phyloP scores from a whole-genome alignment of 2,797 vertebrate species.

The Lycodopsis pacificus region DNA sequence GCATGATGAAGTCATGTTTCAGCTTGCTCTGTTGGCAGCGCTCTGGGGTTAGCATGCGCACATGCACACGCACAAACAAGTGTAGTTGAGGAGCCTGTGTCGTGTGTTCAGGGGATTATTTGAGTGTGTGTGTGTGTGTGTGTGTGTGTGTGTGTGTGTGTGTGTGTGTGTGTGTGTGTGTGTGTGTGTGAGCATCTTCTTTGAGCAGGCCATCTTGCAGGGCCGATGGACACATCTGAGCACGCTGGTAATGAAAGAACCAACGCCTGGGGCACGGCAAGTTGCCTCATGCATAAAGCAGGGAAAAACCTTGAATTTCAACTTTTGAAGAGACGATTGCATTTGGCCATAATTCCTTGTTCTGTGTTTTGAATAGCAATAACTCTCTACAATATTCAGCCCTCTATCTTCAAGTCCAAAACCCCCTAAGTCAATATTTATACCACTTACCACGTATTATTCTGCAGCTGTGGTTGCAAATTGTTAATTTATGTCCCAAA shows the following conservation, averaged over 20 bases:
- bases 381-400: not conserved
- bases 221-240: constrained; percentile 41
- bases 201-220: constrained; percentile 23
- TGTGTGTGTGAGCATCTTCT: not conserved
- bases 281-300: constrained; percentile 36
- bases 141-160: constrained; percentile 29
- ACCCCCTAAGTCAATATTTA: not conserved
- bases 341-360: not conserved
- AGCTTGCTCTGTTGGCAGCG: constrained; percentile 53
- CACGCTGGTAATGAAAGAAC: constrained; percentile 41
- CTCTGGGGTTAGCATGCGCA: constrained; percentile 22
- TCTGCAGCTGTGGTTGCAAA: constrained; percentile 16
- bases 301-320: constrained; percentile 3
- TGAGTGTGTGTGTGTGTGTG: constrained; percentile 20
- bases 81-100: constrained; percentile 26
- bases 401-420: not conserved
- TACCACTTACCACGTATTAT: not conserved
- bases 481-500: constrained; percentile 7
- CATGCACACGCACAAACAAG: constrained; percentile 10
- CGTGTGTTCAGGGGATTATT: constrained; percentile 25
- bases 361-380: constrained; percentile 9
- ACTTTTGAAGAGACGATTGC: not conserved
- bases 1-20: constrained; percentile 50
- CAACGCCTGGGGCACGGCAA: constrained; percentile 44
- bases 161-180: constrained; percentile 8